Percentiles rank a stretch among this genome's conserved stretches.
Evolutionary conservation across 2,113 vertebrate genomes (phyloP).

Genomic region (Motacilla tschutschensis): DNA sequence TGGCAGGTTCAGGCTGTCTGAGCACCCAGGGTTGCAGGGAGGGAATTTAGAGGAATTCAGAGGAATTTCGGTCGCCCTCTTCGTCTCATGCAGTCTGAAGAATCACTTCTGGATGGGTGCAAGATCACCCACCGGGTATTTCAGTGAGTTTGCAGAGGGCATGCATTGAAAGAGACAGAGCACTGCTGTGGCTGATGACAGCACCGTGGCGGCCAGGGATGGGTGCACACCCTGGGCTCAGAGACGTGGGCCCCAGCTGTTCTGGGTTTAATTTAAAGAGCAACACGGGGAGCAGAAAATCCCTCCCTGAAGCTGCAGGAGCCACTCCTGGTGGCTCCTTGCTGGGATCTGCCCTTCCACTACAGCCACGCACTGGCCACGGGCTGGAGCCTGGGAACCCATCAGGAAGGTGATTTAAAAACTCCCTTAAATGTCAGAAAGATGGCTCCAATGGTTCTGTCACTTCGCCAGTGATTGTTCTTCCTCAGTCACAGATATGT

Average conservation of each 20-base stretch:
- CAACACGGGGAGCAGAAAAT: not conserved
- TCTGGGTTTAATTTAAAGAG: rapidly evolving
- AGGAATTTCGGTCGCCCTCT: not conserved
- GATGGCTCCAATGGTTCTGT: rapidly evolving
- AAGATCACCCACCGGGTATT: rapidly evolving
- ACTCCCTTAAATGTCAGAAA: not conserved
- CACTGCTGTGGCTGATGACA: rapidly evolving
- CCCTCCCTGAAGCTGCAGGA: not conserved
- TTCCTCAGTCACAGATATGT: not conserved
- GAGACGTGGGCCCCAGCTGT: not conserved
- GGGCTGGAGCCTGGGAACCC: not conserved
- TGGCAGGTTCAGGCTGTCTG: not conserved
- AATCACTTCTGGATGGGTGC: not conserved
- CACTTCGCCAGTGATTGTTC: not conserved
- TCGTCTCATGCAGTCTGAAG: not conserved
- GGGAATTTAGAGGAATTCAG: not conserved
- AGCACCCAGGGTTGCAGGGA: rapidly evolving
- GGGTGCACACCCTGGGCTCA: not conserved
- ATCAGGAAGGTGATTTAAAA: not conserved
- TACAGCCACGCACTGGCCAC: rapidly evolving
- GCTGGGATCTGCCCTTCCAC: not conserved
- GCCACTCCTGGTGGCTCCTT: not conserved
- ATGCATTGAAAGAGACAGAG: rapidly evolving
- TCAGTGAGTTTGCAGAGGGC: not conserved
- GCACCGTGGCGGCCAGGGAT: rapidly evolving